Evolutionary conservation across 2,113 vertebrate species (phyloP).

Genomic region (Pomatorhinus ruficollis): DNA sequence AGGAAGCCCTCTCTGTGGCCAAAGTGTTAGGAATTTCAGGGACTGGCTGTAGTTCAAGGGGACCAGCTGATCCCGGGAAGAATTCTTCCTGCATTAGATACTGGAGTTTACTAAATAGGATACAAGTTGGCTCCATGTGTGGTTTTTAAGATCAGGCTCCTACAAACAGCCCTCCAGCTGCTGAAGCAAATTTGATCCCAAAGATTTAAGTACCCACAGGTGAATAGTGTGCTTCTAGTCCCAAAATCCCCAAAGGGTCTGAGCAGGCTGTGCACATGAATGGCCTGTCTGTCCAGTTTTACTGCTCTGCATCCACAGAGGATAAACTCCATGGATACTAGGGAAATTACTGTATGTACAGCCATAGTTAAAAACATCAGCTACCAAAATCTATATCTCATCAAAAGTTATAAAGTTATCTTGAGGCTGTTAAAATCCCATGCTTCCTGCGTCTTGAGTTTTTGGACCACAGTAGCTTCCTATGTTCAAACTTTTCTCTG

Average conservation of each 20-base stretch:
- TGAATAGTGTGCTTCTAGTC: background rate
- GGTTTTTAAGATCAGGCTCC: background rate
- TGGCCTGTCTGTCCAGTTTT: background rate
- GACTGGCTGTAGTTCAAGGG: background rate
- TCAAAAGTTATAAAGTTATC: background rate
- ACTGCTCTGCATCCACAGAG: background rate
- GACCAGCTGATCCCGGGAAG: background rate
- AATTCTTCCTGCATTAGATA: background rate
- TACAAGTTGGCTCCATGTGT: fast-evolving
- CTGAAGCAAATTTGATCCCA: background rate
- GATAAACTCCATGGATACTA: background rate
- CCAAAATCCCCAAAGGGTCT: background rate
- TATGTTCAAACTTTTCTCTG: background rate
- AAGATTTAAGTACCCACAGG: background rate
- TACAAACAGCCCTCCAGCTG: background rate
- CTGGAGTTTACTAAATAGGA: background rate
- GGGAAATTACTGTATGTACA: background rate
- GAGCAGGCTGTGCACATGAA: background rate
- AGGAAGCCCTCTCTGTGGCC: background rate
- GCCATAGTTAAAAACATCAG: background rate
- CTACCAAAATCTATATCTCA: background rate
- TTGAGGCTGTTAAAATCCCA: background rate
- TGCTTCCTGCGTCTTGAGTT: background rate
- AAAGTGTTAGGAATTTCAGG: background rate
- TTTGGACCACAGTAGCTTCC: background rate